Percentiles rank a stretch among this genome's conserved stretches.
Conservation (phyloP, 2,113 vertebrate species). For the Sciurus niger region DNA sequence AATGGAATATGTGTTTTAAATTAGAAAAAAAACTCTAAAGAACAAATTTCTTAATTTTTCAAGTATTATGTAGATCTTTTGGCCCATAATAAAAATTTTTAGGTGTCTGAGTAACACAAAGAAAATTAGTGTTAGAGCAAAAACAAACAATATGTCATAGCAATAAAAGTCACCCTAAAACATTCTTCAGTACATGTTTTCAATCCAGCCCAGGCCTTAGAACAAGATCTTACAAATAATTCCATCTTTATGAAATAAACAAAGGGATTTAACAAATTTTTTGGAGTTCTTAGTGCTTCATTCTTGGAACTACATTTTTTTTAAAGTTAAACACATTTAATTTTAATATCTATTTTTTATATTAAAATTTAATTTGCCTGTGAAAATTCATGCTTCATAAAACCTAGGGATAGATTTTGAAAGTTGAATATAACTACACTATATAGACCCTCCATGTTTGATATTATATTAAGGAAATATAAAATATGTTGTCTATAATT, state of each 20-base stretch:
- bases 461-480: neutral
- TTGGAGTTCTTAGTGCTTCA: neutral
- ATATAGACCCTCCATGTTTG: neutral
- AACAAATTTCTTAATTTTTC: neutral
- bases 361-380: neutral
- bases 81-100: constrained; percentile 14
- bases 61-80: neutral
- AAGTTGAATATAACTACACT: neutral
- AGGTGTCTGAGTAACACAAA: neutral
- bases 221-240: neutral
- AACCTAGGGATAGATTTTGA: neutral
- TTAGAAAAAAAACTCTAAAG: neutral
- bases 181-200: neutral
- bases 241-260: neutral
- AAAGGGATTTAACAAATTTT: neutral
- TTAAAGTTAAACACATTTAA: neutral
- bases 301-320: neutral
- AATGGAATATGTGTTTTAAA: neutral
- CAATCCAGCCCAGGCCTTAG: neutral
- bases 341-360: neutral
- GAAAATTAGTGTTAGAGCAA: neutral
- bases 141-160: neutral
- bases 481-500: neutral
- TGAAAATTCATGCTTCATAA: neutral
- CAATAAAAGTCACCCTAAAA: neutral